phyloP scores from a whole-genome alignment of 2,888 invertebrate species.

The Thymelicus lineola region DNA sequence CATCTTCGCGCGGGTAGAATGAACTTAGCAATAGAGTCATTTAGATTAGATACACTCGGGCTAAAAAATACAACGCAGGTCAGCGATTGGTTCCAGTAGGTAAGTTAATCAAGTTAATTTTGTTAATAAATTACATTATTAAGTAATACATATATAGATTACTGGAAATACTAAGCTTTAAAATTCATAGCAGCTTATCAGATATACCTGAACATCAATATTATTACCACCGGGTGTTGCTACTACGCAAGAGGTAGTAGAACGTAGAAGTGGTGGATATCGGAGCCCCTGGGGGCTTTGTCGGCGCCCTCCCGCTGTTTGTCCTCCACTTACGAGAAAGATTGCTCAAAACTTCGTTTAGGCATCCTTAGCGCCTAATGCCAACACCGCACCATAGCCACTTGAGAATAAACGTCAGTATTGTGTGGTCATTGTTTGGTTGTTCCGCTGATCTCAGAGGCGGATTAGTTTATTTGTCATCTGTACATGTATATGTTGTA shows the following conservation, averaged over 20 bases:
- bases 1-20: too few species aligned
- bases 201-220: constrained; percentile 64
- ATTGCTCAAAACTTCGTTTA: constrained; percentile 58
- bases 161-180: background rate
- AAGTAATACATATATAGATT: background rate
- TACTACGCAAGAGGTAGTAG: constrained; percentile 56
- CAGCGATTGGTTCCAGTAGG: too few species aligned
- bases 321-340: constrained; percentile 71
- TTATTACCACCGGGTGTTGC: constrained; percentile 62
- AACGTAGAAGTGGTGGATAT: constrained; percentile 57
- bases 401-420: constrained; percentile 38
- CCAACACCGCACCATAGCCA: constrained; percentile 34
- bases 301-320: constrained; percentile 74
- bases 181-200: constrained; percentile 44
- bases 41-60: too few species aligned
- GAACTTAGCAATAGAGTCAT: too few species aligned
- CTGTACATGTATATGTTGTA: constrained; percentile 50
- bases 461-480: constrained; percentile 51
- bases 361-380: constrained; percentile 33
- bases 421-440: constrained; percentile 28
- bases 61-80: too few species aligned
- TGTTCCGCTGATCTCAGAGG: constrained; percentile 42
- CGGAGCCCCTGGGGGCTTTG: constrained; percentile 74
- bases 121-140: background rate
- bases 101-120: too few species aligned